Evolutionary conservation across 2,113 vertebrate genomes (phyloP).

Genomic region (Gallinago media): DNA sequence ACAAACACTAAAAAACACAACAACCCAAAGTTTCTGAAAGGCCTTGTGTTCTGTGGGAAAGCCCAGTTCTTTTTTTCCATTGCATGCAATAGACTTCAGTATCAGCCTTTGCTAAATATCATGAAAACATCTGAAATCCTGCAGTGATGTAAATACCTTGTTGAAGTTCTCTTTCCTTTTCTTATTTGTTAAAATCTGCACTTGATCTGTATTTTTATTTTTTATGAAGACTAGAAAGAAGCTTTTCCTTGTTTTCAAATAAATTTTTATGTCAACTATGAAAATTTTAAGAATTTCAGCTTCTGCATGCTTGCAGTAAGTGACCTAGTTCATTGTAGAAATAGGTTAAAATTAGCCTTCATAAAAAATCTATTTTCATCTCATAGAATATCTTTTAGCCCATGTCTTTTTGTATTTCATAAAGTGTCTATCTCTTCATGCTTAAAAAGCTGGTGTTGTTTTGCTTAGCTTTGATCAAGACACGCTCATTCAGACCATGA

Average conservation of each 20-base stretch:
- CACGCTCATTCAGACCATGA: slow-evolving; percentile 7
- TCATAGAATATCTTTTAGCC: slow-evolving; percentile 30
- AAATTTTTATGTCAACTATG: neutral
- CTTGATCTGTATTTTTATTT: neutral
- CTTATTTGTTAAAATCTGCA: neutral
- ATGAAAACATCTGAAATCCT: neutral
- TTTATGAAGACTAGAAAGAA: neutral
- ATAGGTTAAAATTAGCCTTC: slow-evolving; percentile 49
- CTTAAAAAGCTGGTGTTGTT: slow-evolving; percentile 37
- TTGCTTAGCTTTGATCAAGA: slow-evolving; percentile 64
- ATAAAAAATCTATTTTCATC: slow-evolving; percentile 27
- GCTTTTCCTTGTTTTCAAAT: neutral
- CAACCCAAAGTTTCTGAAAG: neutral
- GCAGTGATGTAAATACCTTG: neutral
- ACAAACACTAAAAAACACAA: neutral
- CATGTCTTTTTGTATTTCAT: slow-evolving; percentile 43
- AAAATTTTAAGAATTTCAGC: neutral
- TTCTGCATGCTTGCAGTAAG: neutral
- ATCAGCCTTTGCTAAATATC: neutral
- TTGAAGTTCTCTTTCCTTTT: neutral
- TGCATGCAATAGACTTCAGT: neutral
- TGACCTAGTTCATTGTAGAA: slow-evolving; percentile 42
- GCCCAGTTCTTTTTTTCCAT: neutral
- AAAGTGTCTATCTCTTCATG: slow-evolving; percentile 38
- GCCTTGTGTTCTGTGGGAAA: neutral